Conservation (phyloP, 2,113 vertebrate species). For the Phaethornis superciliosus region DNA sequence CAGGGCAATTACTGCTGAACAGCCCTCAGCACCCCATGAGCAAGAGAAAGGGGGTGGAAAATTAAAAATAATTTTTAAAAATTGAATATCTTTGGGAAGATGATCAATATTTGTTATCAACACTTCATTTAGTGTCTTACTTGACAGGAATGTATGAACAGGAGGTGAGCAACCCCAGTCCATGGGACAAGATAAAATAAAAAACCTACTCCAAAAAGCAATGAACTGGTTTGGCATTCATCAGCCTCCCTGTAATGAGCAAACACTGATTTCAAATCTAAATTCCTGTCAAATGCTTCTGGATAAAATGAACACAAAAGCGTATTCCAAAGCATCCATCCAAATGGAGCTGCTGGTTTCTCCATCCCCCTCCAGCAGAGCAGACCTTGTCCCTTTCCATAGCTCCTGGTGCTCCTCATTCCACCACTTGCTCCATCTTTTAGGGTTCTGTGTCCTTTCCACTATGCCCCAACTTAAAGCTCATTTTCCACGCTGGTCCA, state of each 20-base stretch:
- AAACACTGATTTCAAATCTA: not conserved
- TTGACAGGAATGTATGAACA: conserved; percentile 4
- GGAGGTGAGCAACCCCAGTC: not conserved
- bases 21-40: not conserved
- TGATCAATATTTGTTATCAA: conserved; percentile 15
- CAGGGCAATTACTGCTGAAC: not conserved
- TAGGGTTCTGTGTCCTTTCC: not conserved
- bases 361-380: not conserved
- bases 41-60: not conserved
- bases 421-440: not conserved
- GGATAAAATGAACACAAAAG: not conserved
- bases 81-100: not conserved
- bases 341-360: not conserved
- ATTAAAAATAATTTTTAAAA: too few relatives aligned
- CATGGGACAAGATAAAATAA: conserved; percentile 10
- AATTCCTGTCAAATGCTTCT: conserved; percentile 14
- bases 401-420: not conserved
- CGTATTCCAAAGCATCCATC: not conserved
- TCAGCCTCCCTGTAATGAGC: not conserved
- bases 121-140: not conserved
- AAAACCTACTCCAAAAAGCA: not conserved
- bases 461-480: not conserved
- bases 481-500: rapidly evolving
- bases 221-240: conserved; percentile 13
- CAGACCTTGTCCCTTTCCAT: not conserved